Evolutionary conservation across 2,888 invertebrate species (phyloP).

Genomic region (Malacosoma neustria): DNA sequence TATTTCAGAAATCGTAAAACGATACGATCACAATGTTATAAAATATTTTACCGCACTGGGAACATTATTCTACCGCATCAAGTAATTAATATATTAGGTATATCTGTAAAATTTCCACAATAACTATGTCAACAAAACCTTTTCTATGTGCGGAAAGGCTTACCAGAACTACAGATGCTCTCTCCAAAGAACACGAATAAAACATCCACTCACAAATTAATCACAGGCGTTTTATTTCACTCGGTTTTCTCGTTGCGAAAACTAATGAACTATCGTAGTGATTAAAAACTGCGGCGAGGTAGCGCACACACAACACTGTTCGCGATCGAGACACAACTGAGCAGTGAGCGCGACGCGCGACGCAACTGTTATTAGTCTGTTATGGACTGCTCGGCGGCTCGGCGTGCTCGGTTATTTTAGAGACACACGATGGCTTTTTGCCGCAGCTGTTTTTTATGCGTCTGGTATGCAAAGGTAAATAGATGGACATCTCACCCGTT

Average conservation of each 20-base stretch:
- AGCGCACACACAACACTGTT: slow-evolving; percentile 13
- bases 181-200: slow-evolving; percentile 20
- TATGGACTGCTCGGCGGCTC: slow-evolving; percentile 1
- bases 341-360: slow-evolving; percentile 6
- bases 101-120: slow-evolving; percentile 25
- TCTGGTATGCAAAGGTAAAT: too few species aligned
- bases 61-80: background rate
- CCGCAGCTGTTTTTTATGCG: too few species aligned
- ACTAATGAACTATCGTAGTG: slow-evolving; percentile 47
- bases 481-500: too few species aligned
- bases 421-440: too few species aligned
- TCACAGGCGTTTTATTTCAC: slow-evolving; percentile 47
- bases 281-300: slow-evolving; percentile 11
- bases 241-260: slow-evolving; percentile 59
- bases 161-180: slow-evolving; percentile 27
- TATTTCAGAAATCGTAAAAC: background rate
- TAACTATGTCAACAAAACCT: slow-evolving; percentile 45
- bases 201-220: slow-evolving; percentile 41
- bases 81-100: background rate
- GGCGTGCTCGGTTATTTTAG: too few species aligned
- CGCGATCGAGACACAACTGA: slow-evolving; percentile 32
- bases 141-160: slow-evolving; percentile 26
- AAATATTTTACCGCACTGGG: too few species aligned
- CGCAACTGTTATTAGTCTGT: slow-evolving; percentile 1
- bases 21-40: background rate